Base-by-base conservation (phyloP, 92 coral and sea anemone genomes). In the Ricordea florida region DNA sequence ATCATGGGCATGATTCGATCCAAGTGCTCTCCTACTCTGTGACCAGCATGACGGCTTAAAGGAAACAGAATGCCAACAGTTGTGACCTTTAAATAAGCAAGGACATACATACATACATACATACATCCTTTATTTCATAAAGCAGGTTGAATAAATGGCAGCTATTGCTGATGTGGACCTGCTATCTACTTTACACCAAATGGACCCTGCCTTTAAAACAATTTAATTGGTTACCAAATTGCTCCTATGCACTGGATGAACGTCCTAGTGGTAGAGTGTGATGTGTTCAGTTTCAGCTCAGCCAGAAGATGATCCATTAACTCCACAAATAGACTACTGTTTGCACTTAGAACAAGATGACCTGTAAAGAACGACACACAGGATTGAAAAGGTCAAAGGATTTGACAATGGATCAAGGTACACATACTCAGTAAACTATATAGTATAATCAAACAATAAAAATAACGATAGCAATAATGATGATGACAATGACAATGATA, bases 41-140 rank as follows among this genome's bases (percentile, higher is more conserved):
- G 98, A 5, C 98, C 98, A 22, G 98, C 98, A 72, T 94, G 98
- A 14, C 98, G 98, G 51, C 98, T 94, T n/a, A n/a, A n/a, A n/a
- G n/a, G n/a, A n/a, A n/a, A n/a, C n/a, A n/a, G n/a, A n/a, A n/a
- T n/a, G n/a, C n/a, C n/a, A n/a, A n/a, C n/a, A n/a, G n/a, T n/a
- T n/a, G n/a, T n/a, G n/a, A n/a, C n/a, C n/a, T n/a, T n/a, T n/a
- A n/a, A n/a, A n/a, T n/a, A n/a, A n/a, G n/a, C n/a, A n/a, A n/a
- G n/a, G n/a, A n/a, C n/a, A n/a, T n/a, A n/a, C n/a, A n/a, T n/a
- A n/a, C n/a, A n/a, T n/a, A n/a, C n/a, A n/a, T n/a, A n/a, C n/a
- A n/a, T n/a, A n/a, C n/a, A n/a, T n/a, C n/a, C n/a, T n/a, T n/a
- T n/a, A n/a, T n/a, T n/a, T n/a, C n/a, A n/a, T n/a, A n/a, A n/a